phyloP scores from a whole-genome alignment of 2,888 invertebrate genomes.

The Heliothis peltigera region DNA sequence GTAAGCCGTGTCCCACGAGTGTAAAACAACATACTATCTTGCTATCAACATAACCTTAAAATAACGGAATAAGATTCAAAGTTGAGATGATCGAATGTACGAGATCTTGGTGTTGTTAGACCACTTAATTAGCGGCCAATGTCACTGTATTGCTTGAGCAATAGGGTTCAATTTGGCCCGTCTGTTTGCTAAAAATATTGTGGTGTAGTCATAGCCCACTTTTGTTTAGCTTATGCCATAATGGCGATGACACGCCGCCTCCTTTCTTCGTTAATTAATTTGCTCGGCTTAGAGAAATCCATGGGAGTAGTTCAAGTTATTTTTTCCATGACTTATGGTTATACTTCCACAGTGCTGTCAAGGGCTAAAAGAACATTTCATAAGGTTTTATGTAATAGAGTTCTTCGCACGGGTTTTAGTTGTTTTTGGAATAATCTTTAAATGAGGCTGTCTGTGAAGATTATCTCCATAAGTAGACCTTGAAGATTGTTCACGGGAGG shows the following conservation, averaged over 20 bases:
- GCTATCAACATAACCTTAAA: conserved; percentile 22
- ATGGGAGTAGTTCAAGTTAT: conserved; percentile 67
- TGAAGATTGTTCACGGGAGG: conserved; percentile 21
- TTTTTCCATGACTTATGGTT: conserved; percentile 53
- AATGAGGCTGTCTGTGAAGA: conserved; percentile 23
- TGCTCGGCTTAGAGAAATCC: conserved; percentile 80
- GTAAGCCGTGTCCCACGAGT: conserved; percentile 64
- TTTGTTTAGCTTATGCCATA: conserved; percentile 69
- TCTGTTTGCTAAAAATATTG: conserved; percentile 17
- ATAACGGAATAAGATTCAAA: conserved; percentile 39
- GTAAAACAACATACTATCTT: conserved; percentile 23
- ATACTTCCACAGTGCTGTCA: conserved; percentile 34
- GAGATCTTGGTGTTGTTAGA: conserved; percentile 4
- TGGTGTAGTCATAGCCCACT: conserved; percentile 73
- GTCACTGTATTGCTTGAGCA: conserved; percentile 20
- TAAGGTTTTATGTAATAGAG: conserved; percentile 27
- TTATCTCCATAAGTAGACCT: conserved; percentile 35
- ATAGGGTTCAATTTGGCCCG: conserved; percentile 38
- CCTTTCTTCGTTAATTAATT: conserved; percentile 80
- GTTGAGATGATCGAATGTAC: conserved; percentile 19
- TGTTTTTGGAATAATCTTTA: conserved; percentile 51
- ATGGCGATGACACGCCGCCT: conserved; percentile 77
- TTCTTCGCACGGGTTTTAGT: conserved; percentile 27
- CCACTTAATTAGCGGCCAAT: conserved; percentile 13
- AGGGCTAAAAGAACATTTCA: conserved; percentile 25